Evolutionary conservation across 2,888 invertebrate genomes (phyloP), one percentile per base, ranked within the genome.

Genomic region (Noctua comes): DNA sequence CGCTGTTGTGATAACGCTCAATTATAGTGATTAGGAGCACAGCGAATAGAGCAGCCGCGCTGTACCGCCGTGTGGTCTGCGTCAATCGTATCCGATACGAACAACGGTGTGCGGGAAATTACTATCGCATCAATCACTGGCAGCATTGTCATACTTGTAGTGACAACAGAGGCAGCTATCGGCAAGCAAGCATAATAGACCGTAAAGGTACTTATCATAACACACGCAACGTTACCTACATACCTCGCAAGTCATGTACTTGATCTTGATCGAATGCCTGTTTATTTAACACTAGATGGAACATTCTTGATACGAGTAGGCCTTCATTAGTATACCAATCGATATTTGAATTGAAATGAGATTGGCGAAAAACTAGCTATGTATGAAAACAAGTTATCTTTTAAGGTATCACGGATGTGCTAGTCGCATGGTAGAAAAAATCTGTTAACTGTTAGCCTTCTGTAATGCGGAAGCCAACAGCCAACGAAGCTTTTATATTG

Each of bases 41-140:
- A 80, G 88, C 88, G 91, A 90, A 91, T 90, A 87, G 90, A 88
- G 88, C 84, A 88, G 89, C 86, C 88, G 88, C 88, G 90, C 89
- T 86, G 86, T 88, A 85, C 89, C 87, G 88, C 87, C 91, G 91
- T 93, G 92, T 93, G 94, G 93, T 93, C 92, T 89, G 88, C 90
- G 88, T 90, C 92, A 91, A 92, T 95, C 92, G 96, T 96, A 96
- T 96, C 93, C 91, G 95, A 96, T 96, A 96, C 96, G 92, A 94
- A 89, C 95, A 96, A 96, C 96, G 96, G 96, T 96, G 91, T 91
- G 90, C 89, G 90, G 91, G 89, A 94, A 92, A 96, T 96, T 95
- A 94, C 95, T 94, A 94, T 93, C 95, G 83, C 95, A 96, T 96
- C 96, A 95, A 96, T 96, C 96, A 95, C 92, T 86, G 85, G 88